Base-by-base conservation (phyloP, 2,797 vertebrate species). In the Sebastes matsubarae region DNA sequence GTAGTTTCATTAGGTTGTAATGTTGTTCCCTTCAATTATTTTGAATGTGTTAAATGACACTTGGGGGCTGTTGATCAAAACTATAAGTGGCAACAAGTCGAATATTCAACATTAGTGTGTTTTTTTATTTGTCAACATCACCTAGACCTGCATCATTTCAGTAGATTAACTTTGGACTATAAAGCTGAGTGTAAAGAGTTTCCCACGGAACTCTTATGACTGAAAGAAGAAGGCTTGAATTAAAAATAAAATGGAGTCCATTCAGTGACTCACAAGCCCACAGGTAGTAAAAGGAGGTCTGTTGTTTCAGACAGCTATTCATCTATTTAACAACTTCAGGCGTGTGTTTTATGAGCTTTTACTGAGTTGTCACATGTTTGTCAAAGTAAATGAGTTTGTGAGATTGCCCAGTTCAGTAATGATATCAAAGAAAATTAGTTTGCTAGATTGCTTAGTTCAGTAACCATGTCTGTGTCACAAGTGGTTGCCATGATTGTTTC, bases 401-500 rank as follows among this genome's bases (percentile, higher is more conserved):
- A 73, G 65, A 84, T 83, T 71, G 77, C 32, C 24, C n/a, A 1
- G 20, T 65, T 81, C 68, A 59, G 30, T 85, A 42, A 79, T 42
- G 34, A 57, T 68, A 67, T 87, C 9, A 14, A 29, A 87, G 69
- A 70, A 82, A 88, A 89, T 76, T n/a, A 46, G 61, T 75, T 71
- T 71, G 66, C 16, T 46, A 4, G 71, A 75, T 74, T 61, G 66
- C 71, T 61, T 5, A 8, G 11, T 71, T 82, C 59, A 50, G 65
- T 68, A 25, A 66, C 34, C 24, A 4, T 63, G 75, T 72, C 63
- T 24, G n/a, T 50, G 65, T 89, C 82, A 79, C 72, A 69, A 77
- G 63, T 29, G 46, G 52, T 84, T 25, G 16, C 42, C 5, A 2
- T 27, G 25, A 79, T 82, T 83, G 72, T 79, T 88, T 72, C 68